Percentiles rank a stretch among this genome's conserved stretches.
phyloP scores from a whole-genome alignment of 2,797 vertebrate species.

The Sebastolobus altivelis region DNA sequence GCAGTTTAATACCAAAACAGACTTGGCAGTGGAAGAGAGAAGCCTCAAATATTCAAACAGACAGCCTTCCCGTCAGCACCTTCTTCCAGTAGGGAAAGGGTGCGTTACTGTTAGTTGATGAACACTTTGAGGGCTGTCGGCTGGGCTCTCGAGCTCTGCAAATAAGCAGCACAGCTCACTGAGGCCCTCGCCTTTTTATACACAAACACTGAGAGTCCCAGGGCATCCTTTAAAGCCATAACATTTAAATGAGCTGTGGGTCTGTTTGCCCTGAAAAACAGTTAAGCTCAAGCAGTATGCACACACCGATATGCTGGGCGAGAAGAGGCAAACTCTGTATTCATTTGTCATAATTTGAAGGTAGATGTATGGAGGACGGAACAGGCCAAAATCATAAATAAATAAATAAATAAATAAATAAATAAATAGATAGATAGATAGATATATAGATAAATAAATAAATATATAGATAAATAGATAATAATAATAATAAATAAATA shows the following conservation, averaged over 20 bases:
- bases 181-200: conserved; percentile 47
- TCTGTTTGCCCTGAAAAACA: conserved; percentile 14
- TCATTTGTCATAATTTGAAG: not conserved
- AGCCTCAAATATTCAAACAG: not conserved
- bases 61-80: not conserved
- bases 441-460: no score
- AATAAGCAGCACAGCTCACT: conserved; percentile 37
- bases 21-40: conserved; percentile 9
- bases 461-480: no score
- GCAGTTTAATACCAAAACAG: conserved; percentile 2
- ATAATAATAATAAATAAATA: no score
- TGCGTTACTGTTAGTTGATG: not conserved
- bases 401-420: no score
- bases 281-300: not conserved
- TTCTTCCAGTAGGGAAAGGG: not conserved
- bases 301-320: not conserved
- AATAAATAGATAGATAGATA: no score
- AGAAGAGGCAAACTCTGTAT: not conserved
- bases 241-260: conserved; percentile 29
- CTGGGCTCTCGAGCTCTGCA: conserved; percentile 26
- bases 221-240: conserved; percentile 12
- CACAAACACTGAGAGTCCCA: conserved; percentile 22
- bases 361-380: no score
- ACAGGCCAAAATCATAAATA: no score
- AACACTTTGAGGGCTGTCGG: conserved; percentile 22